phyloP scores from a whole-genome alignment of 2,797 vertebrate species.

The Sciurus carolinensis region DNA sequence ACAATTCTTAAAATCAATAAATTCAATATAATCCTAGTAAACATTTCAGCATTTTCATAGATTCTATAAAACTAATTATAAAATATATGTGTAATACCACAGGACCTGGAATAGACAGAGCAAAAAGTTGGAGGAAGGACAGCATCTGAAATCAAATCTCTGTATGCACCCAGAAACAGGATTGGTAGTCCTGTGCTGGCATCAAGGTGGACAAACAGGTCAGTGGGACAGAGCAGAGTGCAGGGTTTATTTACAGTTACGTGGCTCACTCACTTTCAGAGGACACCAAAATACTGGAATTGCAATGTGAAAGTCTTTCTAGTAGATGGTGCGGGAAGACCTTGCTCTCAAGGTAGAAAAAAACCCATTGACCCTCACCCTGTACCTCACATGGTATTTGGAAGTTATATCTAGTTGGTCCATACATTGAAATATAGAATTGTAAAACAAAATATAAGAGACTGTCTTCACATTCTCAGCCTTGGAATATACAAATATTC shows the following conservation, averaged over 20 bases:
- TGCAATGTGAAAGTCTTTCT: neutral
- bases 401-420: neutral
- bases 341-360: neutral
- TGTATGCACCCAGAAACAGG: neutral
- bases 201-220: neutral
- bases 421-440: neutral
- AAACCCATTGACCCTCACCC: neutral
- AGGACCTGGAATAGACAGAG: neutral
- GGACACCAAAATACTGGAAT: neutral
- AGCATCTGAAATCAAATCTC: neutral
- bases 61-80: neutral
- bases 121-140: neutral
- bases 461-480: neutral
- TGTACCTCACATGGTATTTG: neutral
- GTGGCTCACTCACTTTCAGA: neutral
- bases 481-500: neutral
- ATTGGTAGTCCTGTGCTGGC: neutral
- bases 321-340: neutral
- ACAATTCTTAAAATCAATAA: neutral
- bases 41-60: neutral
- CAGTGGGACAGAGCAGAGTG: neutral
- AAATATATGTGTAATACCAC: neutral
- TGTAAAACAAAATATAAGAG: neutral
- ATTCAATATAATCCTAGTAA: neutral
- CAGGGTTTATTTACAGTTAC: neutral